phyloP scores from a whole-genome alignment of 2,888 invertebrate species.

The Notodonta ziczac region DNA sequence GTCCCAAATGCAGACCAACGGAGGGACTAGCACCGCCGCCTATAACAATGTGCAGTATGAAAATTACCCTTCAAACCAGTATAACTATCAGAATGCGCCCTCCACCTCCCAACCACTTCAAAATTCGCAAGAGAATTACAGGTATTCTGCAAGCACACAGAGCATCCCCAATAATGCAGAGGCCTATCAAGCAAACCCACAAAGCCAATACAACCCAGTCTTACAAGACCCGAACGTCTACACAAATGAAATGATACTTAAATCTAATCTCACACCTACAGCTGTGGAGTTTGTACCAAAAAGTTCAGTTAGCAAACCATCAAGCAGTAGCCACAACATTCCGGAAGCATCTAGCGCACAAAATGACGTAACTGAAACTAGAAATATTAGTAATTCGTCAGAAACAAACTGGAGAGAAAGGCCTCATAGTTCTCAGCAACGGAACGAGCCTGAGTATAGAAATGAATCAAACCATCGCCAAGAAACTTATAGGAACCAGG shows the following conservation, averaged over 20 bases:
- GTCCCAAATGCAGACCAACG: conserved; percentile 68
- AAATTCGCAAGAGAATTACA: conserved; percentile 55
- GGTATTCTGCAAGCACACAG: conserved; percentile 52
- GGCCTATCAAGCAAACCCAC: conserved; percentile 50
- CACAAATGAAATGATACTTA: conserved; percentile 64
- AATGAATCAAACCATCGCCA: conserved; percentile 41
- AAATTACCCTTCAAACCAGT: conserved; percentile 61
- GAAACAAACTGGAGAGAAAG: conserved; percentile 73
- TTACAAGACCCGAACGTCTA: conserved; percentile 49
- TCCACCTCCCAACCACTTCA: conserved; percentile 48
- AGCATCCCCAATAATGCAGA: conserved; percentile 50
- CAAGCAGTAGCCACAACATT: conserved; percentile 50
- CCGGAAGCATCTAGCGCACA: conserved; percentile 48
- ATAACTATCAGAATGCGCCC: conserved; percentile 65
- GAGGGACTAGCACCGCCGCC: conserved; percentile 46
- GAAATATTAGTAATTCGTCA: conserved; percentile 52
- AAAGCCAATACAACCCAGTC: conserved; percentile 49
- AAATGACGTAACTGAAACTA: conserved; percentile 41
- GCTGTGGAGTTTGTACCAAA: conserved; percentile 86
- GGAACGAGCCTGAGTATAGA: conserved; percentile 33
- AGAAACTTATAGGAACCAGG: conserved; percentile 48
- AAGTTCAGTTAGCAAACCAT: conserved; percentile 46
- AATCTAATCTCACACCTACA: conserved; percentile 83
- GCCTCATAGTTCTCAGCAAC: conserved; percentile 52
- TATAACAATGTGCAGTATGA: conserved; percentile 65